Evolutionary conservation across 2,888 invertebrate genomes (phyloP), one percentile per base, ranked within the genome.

Genomic region (Eueremaeus valkanovi): DNA sequence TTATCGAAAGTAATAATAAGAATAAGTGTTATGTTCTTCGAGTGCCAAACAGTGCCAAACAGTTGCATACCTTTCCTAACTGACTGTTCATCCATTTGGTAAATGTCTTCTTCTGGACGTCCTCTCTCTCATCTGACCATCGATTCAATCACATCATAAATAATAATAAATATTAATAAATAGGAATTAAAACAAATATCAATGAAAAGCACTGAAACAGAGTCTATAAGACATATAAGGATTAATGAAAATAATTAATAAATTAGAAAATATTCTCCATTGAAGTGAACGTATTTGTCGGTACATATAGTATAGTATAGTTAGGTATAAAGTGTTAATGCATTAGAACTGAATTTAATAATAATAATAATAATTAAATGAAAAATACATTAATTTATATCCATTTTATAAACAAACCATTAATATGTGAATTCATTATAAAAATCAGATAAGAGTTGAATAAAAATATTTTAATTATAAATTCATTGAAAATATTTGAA

Each of bases 91-190:
- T 84, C 86, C 86, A 86, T 80, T 94, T 93, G 77, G 93, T 90
- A 84, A 95, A 95, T 0, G 94, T 94, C 85, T 93, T 93, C 87
- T 93, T 94, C 84, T 95, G 95, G 76, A 95, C 91, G 84, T 94
- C 94, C 85, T 93, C 93, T 80, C 93, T 88, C 84, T 95, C 95
- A 86, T 94, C 95, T 66, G 40, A 51, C 51, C 13, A 49, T 24
- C 29, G 24, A 58, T 11, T 31, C 58, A 58, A 58, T 27, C 13
- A 11, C 24, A 18, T 24, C 3, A 27, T 27, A 27, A 55, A 55
- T 36, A 55, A 24, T 24, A 27, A 55, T 24, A 13, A 3, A n/a
- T 21, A 8, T 36, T 27, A 24, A 24, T 27, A 18, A 24, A 55
- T 9, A 55, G 16, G 16, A 31, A 58, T 58, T 13, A 31, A 11